phyloP scores from a whole-genome alignment of 2,888 invertebrate species.

The Hipparchia sbordonii region DNA sequence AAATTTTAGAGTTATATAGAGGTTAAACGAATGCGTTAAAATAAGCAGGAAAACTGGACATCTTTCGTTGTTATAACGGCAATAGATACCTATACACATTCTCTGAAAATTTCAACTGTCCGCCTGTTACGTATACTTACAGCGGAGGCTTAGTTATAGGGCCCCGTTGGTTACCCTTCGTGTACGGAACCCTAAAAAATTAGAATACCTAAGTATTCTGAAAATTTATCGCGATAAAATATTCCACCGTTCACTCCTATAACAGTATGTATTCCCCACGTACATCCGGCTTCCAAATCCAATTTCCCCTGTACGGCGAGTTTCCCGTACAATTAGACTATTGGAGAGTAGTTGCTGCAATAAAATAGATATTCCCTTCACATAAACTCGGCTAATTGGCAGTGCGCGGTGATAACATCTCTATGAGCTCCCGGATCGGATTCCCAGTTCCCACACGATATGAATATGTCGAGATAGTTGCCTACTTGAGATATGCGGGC shows the following conservation, averaged over 20 bases:
- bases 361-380: conserved; percentile 40
- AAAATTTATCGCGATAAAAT: no score
- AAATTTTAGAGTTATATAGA: no score
- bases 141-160: no score
- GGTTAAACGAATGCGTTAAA: no score
- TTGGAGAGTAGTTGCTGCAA: conserved; percentile 30
- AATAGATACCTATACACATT: no score
- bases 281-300: conserved; percentile 26
- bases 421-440: conserved; percentile 17
- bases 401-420: conserved; percentile 33
- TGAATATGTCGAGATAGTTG: conserved; percentile 25
- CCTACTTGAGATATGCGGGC: conserved; percentile 1
- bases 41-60: no score
- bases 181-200: no score
- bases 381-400: conserved; percentile 36
- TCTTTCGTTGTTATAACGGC: no score
- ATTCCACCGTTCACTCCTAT: neutral
- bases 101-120: no score
- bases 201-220: no score
- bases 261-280: conserved; percentile 9
- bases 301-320: conserved; percentile 31
- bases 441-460: conserved; percentile 21
- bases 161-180: no score
- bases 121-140: no score
- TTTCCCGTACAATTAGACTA: conserved; percentile 33